Evolutionary conservation across 2,797 vertebrate genomes (phyloP), one percentile per base, ranked within the genome.

Genomic region (Diceros bicornis): DNA sequence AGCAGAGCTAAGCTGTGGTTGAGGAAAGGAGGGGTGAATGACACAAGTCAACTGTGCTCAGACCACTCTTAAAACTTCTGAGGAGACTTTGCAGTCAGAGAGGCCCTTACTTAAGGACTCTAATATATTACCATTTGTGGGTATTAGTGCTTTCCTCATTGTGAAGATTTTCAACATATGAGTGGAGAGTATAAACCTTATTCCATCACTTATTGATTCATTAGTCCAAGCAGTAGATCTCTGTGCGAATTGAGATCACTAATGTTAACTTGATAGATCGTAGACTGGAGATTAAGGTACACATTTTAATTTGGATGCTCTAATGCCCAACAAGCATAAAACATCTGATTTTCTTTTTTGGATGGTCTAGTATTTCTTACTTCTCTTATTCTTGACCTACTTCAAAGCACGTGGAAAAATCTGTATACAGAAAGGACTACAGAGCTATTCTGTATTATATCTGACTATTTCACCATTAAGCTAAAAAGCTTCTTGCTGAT

Each of bases 341-440:
- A 17, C 59, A 29, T 10, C 14, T 27, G 11, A 12, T 23, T 4
- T 55, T 4, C 32, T 55, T 66, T 52, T 66, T 72, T 29, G 74
- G 55, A 59, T 7, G 27, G 55, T 57, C 78, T 44, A 75, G 20
- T 6, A n/a, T 52, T 37, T 52, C 4, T 52, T 37, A 52, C 41
- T 16, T 64, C 47, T 74, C 57, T 29, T 50, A 41, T n/a, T 41
- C 57, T 44, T 32, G 44, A 16, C 57, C 71, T 66, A 82, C 59
- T 75, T 94, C 41, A 74, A 81, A 87, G 68, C 66, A 52, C 3
- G 71, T 14, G 57, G 66, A 41, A 95, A 96, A 85, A 44, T 32
- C 57, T 44, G 29, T 68, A 34, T 21, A 29, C 20, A 44, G 57
- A 69, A 69, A 71, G 16, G 50, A 77, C 12, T 44, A 52, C 13